A percentile compares a stretch with the other conserved stretches of the same genome.
phyloP scores from a whole-genome alignment of 2,888 invertebrate genomes.

The Furcula furcula region DNA sequence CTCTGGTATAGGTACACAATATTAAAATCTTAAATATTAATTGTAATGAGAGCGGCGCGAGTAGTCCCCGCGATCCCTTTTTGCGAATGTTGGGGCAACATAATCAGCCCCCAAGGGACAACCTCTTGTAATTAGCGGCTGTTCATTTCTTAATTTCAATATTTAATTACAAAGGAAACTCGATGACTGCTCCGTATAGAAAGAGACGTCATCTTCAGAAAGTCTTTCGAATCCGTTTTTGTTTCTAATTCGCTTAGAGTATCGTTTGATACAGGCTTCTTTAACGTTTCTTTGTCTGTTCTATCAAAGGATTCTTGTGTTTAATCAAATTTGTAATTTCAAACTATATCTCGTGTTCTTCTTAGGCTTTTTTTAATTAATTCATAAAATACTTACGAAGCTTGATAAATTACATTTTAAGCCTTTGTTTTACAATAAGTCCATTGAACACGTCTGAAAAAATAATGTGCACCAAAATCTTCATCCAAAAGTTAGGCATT shows the following conservation, averaged over 20 bases:
- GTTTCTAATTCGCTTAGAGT: slow-evolving; percentile 66
- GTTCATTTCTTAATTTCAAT: slow-evolving; percentile 84
- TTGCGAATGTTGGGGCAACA: slow-evolving; percentile 68
- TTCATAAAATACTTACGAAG: no score
- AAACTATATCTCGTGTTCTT: no score
- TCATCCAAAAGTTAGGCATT: no score
- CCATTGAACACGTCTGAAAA: no score
- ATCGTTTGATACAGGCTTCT: slow-evolving; percentile 61
- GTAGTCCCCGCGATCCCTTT: slow-evolving; percentile 69
- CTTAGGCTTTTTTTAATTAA: no score
- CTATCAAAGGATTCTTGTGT: slow-evolving; percentile 57
- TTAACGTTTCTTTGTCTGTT: slow-evolving; percentile 59
- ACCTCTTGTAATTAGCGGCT: slow-evolving; percentile 81
- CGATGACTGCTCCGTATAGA: slow-evolving; percentile 71
- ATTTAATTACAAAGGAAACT: slow-evolving; percentile 83
- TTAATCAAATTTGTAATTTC: slow-evolving; percentile 35
- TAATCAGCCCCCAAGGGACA: slow-evolving; percentile 80
- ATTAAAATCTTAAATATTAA: slow-evolving; percentile 74
- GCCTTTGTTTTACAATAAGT: no score
- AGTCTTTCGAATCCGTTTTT: slow-evolving; percentile 66
- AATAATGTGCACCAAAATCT: no score
- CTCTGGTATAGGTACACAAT: slow-evolving; percentile 36
- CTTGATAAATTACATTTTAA: no score
- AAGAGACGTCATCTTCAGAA: slow-evolving; percentile 79
- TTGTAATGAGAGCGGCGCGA: slow-evolving; percentile 61